Conservation (phyloP, 23 tunicate genomes). For the Ciona savignyi region DNA sequence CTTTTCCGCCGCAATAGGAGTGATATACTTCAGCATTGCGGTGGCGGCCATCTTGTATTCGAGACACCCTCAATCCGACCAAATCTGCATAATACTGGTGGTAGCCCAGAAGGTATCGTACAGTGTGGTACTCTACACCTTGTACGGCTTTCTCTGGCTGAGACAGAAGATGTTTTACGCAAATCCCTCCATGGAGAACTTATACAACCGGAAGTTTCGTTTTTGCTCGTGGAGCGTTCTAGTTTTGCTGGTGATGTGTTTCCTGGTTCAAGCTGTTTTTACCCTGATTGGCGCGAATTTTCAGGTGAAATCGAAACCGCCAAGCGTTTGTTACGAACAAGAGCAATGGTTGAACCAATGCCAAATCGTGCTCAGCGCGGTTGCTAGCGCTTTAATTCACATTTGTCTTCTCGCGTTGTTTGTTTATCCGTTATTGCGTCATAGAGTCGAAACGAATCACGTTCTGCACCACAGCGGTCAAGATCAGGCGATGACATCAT, state of each 20-base stretch:
- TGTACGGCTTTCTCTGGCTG: conserved; percentile 44
- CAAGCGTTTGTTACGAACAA: conserved; percentile 3
- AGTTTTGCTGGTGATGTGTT: conserved; percentile 8
- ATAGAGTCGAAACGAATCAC: background rate
- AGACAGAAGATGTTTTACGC: conserved; percentile 50
- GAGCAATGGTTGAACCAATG: conserved; percentile 9
- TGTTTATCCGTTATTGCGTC: conserved; percentile 33
- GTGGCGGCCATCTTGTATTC: conserved; percentile 7
- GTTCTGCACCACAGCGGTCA: background rate
- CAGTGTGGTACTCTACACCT: conserved; percentile 17
- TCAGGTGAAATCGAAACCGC: conserved; percentile 3
- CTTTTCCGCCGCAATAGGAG: conserved; percentile 15
- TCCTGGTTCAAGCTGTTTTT: conserved; percentile 12
- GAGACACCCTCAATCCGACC: background rate
- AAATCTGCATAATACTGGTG: conserved; percentile 3
- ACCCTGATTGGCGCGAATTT: conserved; percentile 12
- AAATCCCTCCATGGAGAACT: conserved; percentile 24
- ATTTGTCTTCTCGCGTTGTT: conserved; percentile 21
- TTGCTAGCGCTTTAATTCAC: conserved; percentile 14
- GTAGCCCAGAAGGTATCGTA: conserved; percentile 25
- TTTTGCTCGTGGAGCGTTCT: conserved; percentile 18
- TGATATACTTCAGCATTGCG: background rate
- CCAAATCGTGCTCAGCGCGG: conserved; percentile 23
- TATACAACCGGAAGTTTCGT: conserved; percentile 14
- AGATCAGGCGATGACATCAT: background rate